phyloP scores from a whole-genome alignment of 2,113 vertebrate genomes.

The Cygnus buccinator region DNA sequence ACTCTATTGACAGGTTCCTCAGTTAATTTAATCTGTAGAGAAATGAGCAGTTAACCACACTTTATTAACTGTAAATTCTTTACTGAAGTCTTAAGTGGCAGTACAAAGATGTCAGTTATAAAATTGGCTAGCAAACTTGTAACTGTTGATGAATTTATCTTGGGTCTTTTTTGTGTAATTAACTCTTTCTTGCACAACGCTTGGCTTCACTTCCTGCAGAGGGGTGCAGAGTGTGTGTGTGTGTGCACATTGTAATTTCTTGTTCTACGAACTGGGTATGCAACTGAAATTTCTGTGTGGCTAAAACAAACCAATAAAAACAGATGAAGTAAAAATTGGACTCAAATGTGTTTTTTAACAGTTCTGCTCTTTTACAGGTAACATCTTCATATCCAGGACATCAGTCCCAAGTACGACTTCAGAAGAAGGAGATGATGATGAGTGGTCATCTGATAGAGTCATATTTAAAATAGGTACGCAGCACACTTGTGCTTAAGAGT shows the following conservation, averaged over 20 bases:
- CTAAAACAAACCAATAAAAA: background rate
- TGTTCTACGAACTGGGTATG: background rate
- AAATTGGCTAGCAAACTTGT: conserved; percentile 19
- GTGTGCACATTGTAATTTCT: background rate
- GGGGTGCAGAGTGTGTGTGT: background rate
- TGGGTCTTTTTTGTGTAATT: conserved; percentile 34
- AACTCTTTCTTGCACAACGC: conserved; percentile 6
- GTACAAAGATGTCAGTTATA: conserved; percentile 32
- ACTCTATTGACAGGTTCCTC: background rate
- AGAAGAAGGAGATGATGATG: conserved; percentile 93
- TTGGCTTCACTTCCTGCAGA: conserved; percentile 52
- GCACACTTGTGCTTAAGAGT: background rate
- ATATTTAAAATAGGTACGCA: conserved; percentile 94
- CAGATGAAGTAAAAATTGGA: background rate
- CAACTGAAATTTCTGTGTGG: background rate
- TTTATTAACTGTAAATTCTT: conserved; percentile 56
- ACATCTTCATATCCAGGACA: conserved; percentile 95
- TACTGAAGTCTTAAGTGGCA: background rate
- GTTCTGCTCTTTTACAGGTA: conserved; percentile 79
- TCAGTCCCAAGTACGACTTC: conserved; percentile 78
- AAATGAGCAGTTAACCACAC: conserved; percentile 43
- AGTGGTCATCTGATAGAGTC: conserved; percentile 83
- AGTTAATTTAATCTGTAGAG: conserved; percentile 17
- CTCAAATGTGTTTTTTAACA: background rate
- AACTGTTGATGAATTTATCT: conserved; percentile 54